phyloP scores from a whole-genome alignment of 2,797 vertebrate genomes.

The Poeciliopsis paucimaculata region DNA sequence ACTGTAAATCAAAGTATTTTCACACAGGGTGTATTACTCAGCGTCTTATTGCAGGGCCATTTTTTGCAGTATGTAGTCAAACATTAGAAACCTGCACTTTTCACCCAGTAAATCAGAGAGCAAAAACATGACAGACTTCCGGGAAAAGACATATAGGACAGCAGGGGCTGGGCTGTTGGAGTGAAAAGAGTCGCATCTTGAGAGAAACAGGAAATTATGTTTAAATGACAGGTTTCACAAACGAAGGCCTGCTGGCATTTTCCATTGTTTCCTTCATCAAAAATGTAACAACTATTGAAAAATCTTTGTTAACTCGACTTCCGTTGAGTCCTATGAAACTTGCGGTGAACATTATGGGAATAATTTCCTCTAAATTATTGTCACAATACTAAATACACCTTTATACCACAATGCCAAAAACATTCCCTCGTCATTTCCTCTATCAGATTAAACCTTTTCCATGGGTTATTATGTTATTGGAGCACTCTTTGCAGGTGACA shows the following conservation, averaged over 20 bases:
- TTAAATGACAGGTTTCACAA: constrained; percentile 77
- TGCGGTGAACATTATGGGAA: neutral
- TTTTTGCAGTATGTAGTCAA: constrained; percentile 38
- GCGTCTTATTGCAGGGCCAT: constrained; percentile 31
- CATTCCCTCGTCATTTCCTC: neutral
- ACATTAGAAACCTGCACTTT: constrained; percentile 53
- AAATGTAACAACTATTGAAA: constrained; percentile 20
- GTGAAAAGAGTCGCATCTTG: constrained; percentile 69
- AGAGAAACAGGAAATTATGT: constrained; percentile 72
- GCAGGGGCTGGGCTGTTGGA: constrained; percentile 37
- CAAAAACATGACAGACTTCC: constrained; percentile 57
- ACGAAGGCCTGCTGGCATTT: constrained; percentile 47
- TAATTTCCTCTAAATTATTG: neutral
- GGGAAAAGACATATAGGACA: constrained; percentile 55
- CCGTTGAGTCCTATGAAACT: neutral
- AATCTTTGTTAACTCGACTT: constrained; percentile 19
- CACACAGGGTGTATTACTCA: constrained; percentile 20
- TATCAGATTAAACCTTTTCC: too few species aligned
- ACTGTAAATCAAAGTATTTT: constrained; percentile 15
- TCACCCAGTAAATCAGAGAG: constrained; percentile 57
- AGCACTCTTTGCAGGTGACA: neutral
- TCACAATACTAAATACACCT: constrained; percentile 4
- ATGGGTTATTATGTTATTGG: neutral
- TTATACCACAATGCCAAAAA: constrained; percentile 29
- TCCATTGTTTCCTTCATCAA: constrained; percentile 58